phyloP scores from a whole-genome alignment of 2,113 vertebrate genomes.

The Toxostoma redivivum region DNA sequence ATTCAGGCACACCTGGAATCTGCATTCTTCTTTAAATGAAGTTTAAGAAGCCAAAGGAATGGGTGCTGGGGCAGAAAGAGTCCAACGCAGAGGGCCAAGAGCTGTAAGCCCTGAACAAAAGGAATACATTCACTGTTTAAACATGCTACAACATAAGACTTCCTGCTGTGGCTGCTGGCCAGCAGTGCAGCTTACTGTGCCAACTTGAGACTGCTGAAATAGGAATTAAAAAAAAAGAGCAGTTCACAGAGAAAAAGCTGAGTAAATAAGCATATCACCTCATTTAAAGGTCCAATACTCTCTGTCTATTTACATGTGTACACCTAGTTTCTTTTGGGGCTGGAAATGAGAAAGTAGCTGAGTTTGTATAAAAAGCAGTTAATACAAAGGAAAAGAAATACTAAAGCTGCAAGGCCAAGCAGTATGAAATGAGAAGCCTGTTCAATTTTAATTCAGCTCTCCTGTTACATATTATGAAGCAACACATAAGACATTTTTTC shows the following conservation, averaged over 20 bases:
- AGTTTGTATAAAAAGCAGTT: not conserved
- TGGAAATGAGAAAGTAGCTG: not conserved
- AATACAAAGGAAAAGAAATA: not conserved
- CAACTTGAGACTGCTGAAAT: not conserved
- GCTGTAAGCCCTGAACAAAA: slow-evolving; percentile 90
- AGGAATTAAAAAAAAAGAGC: not conserved
- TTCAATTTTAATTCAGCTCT: not conserved
- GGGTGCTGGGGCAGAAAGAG: slow-evolving; percentile 94
- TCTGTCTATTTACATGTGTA: not conserved
- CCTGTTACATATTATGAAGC: not conserved
- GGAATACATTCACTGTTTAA: slow-evolving; percentile 19
- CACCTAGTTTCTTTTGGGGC: not conserved
- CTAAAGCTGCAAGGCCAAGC: not conserved
- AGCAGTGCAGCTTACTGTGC: not conserved
- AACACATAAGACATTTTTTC: not conserved
- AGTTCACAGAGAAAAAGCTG: not conserved
- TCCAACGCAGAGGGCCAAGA: slow-evolving; percentile 90
- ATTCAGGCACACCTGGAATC: slow-evolving; percentile 83
- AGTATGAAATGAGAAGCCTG: not conserved
- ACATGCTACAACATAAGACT: not conserved
- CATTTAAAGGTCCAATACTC: not conserved
- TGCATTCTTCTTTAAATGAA: slow-evolving; percentile 88
- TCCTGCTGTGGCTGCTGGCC: not conserved
- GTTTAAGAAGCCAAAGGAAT: slow-evolving; percentile 92
- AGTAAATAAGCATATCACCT: not conserved